Base-by-base conservation (phyloP, 2,113 vertebrate genomes). In the Taurulus bubalis region DNA sequence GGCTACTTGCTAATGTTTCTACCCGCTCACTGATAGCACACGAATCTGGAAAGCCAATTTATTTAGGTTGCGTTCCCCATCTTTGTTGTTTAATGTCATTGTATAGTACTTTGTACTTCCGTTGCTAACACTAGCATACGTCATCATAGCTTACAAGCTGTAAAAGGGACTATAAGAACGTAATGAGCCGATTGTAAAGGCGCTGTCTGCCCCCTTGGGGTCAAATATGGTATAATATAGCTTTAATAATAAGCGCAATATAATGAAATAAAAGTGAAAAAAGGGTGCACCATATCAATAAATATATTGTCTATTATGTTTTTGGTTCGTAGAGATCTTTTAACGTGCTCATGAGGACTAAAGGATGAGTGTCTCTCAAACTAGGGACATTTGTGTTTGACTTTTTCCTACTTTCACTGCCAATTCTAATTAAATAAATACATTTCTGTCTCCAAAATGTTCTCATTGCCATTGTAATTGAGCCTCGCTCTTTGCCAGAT, bases 391-490 rank as follows among this genome's bases (percentile, higher is more conserved):
- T 75, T 77, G 49, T 59, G 63, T 42, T 30, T 16, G 76, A 65
- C 30, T 53, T 66, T 86, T 80, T 79, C 65, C 72, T 45, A 63
- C 63, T 60, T 73, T 55, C 28, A 49, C 58, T 85, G 38, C 63
- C 74, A 79, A 77, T 38, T 78, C 56, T 6, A 72, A 79, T 84
- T 79, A 56, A 55, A 77, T 38, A 55, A 82, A 75, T 73, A 71
- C n/a, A 34, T 42, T n/a, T 71, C 71, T 42, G 40, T 75, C 63
- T 79, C 32, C 55, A 51, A 76, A 86, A 78, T 32, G 47, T 62
- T 84, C 71, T 83, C 2, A 56, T 65, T 82, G 67, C 59, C 72
- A 66, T 72, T 77, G 71, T 66, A 55, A 85, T 72, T 80, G 56
- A 65, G 49, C 38, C 30, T 1, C 53, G 16, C 69, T 83, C 80